Evolutionary conservation across 2,113 vertebrate species (phyloP), one percentile per base, ranked within the genome.

Genomic region (Hippocampus barbouri): DNA sequence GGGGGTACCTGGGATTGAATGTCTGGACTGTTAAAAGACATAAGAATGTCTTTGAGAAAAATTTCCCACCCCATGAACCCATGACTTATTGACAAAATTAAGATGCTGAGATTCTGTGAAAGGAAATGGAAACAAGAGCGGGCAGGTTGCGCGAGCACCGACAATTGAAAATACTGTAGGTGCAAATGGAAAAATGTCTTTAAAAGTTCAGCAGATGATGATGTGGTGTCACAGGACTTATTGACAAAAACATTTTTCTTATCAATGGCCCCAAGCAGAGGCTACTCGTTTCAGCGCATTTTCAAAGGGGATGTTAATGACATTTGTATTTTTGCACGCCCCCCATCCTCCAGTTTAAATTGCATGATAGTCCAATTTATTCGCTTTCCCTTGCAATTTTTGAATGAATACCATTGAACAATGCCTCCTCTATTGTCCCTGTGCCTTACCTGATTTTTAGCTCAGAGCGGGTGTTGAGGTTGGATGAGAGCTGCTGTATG

Each of bases 401-500:
- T 18, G 49, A n/a, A n/a, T 54, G 21, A 54, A 9, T 21, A n/a
- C n/a, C n/a, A 21, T 20, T n/a, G 2, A n/a, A 54, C 8, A 54
- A 54, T 3, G 21, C 8, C 51, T 8, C 16, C 49, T 51, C 16
- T 16, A 51, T 16, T 51, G 47, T 51, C 15, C 20, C 51, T n/a
- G 53, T 54, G 30, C 21, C 5, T 69, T 85, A 99, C 97, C 94
- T 96, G 84, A 99, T 90, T 87, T 99, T 99, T 83, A 98, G 95
- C 65, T 99, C 96, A 0, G 96, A 96, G 75, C 94, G 95, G 25
- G 95, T 96, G 8, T 93, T 90, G 72, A 99, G 82, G 84, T 98
- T 98, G 9, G 96, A 98, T 74, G 97, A 97, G 16, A 99, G 93
- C 88, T 99, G 97, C 90, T 99, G 97, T 82, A 99, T 98, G 83